Evolutionary conservation across 2,797 vertebrate species (phyloP), one percentile per base, ranked within the genome.

Genomic region (Chelon labrosus): DNA sequence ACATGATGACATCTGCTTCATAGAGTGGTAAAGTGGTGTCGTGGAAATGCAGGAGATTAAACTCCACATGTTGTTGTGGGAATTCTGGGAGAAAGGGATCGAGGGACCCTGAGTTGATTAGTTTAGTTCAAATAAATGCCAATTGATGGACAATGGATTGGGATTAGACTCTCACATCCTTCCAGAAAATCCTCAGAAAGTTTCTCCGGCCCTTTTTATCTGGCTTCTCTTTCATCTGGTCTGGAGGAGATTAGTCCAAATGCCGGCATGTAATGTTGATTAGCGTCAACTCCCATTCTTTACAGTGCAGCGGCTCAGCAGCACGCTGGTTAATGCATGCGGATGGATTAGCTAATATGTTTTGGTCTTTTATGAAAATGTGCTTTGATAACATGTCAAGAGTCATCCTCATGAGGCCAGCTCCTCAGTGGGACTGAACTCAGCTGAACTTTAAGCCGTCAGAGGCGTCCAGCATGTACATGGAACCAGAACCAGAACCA

Each of bases 161-260:
- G 75, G 80, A 83, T 85, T 77, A 83, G 62, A 80, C 75, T 25
- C 35, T 3, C 46, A 3, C 72, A 79, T 85, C 65, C 65, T 74
- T 67, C 55, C n/a, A 79, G 64, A 83, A 74, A 81, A 66, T 49
- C 73, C 60, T 71, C 42, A 37, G 73, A 76, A 83, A 85, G 50
- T 19, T 65, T 35, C 61, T 69, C 16, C 52, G 73, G 31, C 31
- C 17, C 57, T 58, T 38, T 80, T 86, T 80, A 73, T 88, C 68
- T 83, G 17, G 10, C 27, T 5, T 49, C 69, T 69, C 68, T 83
- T 82, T 85, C 79, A 82, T 87, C 68, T 80, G 70, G 49, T 39
- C 35, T 25, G 59, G 31, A 74, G 73, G 49, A 75, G 85, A 86
- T 89, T 84, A 84, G 73, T 61, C 71, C 80, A 75, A 70, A 75